Percentiles rank a stretch among this genome's conserved stretches.
phyloP scores from a whole-genome alignment of 2,797 vertebrate species.

The Aulostomus chinensis region DNA sequence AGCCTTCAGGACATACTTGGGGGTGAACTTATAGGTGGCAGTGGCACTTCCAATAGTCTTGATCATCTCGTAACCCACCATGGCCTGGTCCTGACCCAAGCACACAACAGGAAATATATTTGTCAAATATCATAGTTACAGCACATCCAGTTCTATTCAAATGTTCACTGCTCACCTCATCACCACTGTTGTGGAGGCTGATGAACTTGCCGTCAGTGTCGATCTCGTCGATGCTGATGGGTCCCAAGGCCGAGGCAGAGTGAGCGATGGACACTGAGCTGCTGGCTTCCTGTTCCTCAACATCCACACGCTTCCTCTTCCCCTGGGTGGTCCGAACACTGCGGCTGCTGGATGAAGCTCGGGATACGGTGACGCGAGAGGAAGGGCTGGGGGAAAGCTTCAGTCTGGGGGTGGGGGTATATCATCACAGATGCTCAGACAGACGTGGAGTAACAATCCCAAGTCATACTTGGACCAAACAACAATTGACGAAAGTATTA shows the following conservation, averaged over 20 bases:
- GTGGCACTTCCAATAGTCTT: constrained; percentile 81
- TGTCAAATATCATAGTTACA: not conserved
- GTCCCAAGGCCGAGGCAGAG: constrained; percentile 87
- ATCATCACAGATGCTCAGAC: no score
- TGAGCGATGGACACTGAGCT: constrained; percentile 91
- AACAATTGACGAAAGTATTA: no score
- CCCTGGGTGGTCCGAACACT: constrained; percentile 81
- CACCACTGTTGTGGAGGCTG: constrained; percentile 85
- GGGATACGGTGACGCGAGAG: constrained; percentile 86
- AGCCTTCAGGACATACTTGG: constrained; percentile 89
- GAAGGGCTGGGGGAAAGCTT: constrained; percentile 87
- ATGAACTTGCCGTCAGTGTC: constrained; percentile 93
- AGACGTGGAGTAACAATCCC: not conserved
- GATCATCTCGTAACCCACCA: constrained; percentile 89
- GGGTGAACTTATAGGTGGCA: constrained; percentile 88
- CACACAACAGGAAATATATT: not conserved
- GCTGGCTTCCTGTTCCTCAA: constrained; percentile 90
- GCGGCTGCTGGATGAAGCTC: constrained; percentile 85
- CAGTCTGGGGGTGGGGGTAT: constrained; percentile 69
- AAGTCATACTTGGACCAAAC: no score
- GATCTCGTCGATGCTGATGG: constrained; percentile 85
- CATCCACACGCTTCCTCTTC: constrained; percentile 88
- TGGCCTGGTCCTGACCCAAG: constrained; percentile 86
- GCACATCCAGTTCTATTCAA: not conserved
- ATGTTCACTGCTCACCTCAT: constrained; percentile 81